These are phyloP conservation scores for Choreutis nemorana DNA, from an alignment of 2,888 invertebrate species.

Conservation along the genomic window DNA sequence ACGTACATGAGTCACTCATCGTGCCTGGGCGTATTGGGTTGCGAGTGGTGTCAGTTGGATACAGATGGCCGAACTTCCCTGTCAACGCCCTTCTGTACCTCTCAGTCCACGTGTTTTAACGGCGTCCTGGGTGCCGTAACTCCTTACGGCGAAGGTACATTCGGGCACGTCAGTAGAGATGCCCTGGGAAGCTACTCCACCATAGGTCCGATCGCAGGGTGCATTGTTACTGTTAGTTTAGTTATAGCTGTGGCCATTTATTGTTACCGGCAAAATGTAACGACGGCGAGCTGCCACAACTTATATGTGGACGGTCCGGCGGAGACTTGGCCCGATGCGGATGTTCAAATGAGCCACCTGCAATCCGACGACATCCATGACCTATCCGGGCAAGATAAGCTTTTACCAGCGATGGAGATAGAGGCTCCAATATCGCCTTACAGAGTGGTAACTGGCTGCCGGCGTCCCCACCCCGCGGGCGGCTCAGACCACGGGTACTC, in stretches of 20 bases:
- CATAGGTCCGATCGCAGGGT: constrained; percentile 87
- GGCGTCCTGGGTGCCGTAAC: constrained; percentile 84
- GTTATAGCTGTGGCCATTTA: constrained; percentile 84
- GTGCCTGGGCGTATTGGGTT: constrained; percentile 81
- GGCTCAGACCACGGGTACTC: constrained; percentile 96
- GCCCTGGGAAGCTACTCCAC: constrained; percentile 71
- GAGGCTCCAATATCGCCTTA: constrained; percentile 86
- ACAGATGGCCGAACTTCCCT: constrained; percentile 75
- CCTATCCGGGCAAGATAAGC: constrained; percentile 70
- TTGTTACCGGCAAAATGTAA: constrained; percentile 78
- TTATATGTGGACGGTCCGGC: constrained; percentile 58
- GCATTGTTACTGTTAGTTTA: constrained; percentile 81
- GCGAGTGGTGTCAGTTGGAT: constrained; percentile 91
- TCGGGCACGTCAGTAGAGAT: constrained; percentile 54
- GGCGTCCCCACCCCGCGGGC: constrained; percentile 77
- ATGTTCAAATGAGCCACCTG: constrained; percentile 76
- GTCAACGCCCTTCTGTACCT: constrained; percentile 78
- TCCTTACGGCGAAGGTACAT: constrained; percentile 80
- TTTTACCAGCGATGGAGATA: constrained; percentile 67
- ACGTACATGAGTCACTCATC: constrained; percentile 68
- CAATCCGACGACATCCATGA: constrained; percentile 75
- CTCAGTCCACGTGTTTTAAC: constrained; percentile 83
- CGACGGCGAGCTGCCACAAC: constrained; percentile 57
- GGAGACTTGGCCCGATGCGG: constrained; percentile 60
- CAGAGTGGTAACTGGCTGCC: constrained; percentile 82